Base-by-base conservation (phyloP, 1,140 invertebrate species). In the Polyergus mexicanus region DNA sequence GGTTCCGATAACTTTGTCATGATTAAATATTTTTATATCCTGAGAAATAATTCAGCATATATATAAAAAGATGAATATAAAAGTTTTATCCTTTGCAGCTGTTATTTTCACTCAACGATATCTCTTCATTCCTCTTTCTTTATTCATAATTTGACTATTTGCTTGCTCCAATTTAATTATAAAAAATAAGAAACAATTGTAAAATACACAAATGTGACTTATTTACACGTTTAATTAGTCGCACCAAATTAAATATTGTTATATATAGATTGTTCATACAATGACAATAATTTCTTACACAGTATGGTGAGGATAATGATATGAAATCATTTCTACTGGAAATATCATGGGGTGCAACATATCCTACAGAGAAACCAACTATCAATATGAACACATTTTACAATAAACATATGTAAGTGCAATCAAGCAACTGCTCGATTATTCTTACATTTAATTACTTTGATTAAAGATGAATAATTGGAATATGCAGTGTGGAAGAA, bases 341-440 rank as follows among this genome's bases (percentile, higher is more conserved):
- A 95, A 96, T 99, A 63, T 95, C 95, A 92, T 99, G 98, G 98
- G 96, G 96, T 44, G 95, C 97, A 6, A 97, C 96, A 75, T 99
- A 99, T 95, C 98, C 98, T 35, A 96, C 97, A 62, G 97, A 97
- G 87, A 96, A 97, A 89, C 98, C 98, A 47, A 95, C 92, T 10
- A 96, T 99, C 60, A 99, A 98, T 94, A 96, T 99, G 95, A 97
- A 99, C 92, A 97, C 98, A 41, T 99, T 99, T 95, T 99, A 98
- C 92, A 99, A 99, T 95, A 98, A 98, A 92, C 97, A 98, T 94
- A 95, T 99, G 98, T 99, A 96, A 97, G 97, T 97, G 92, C 84
- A 68, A 38, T 2, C 16, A 89, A 78, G 10, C 28, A 38, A 35
- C 54, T 1, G 13, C 32, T 13, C 25, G 76, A 90, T 75, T 72